Evolutionary conservation across 2,888 invertebrate species (phyloP), one percentile per base, ranked within the genome.

Genomic region (Galeruca laticollis): DNA sequence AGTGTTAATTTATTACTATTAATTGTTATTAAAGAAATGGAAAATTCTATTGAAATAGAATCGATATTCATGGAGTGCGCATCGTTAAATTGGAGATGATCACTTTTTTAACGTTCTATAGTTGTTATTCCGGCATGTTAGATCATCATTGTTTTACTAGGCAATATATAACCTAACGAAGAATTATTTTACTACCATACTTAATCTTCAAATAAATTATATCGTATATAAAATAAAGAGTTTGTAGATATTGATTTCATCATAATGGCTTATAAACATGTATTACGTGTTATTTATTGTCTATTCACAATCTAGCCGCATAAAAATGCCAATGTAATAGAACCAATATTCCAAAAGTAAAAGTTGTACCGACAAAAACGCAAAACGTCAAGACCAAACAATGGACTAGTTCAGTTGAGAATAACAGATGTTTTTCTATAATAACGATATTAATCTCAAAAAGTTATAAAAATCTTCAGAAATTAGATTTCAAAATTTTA

Each of bases 181-280:
- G 49, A 60, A 60, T 43, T 21, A 43, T 60, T 60, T 60, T 60
- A 60, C 60, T 60, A 26, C 31, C 31, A 47, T 60, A 60, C 60
- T 60, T 47, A 49, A 20, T 26, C 43, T 60, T 18, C 47, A 60
- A 60, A 60, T 60, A 47, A 60, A 60, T 60, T 60, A 60, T 60
- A 15, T 47, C 26, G 47, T 31, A 31, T 43, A 60, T 60, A 60
- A 60, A 49, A 47, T 60, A 60, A 60, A 60, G 31, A 15, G 47
- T n/a, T 40, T 60, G 47, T 43, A 47, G 60, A 60, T 47, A 60
- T 43, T 60, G 47, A 60, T 60, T 40, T 47, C 6, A 43, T 60
- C 47, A 47, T 31, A 60, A 47, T 60, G 15, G 60, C 47, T n/a
- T 60, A 60, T 60, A 59, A 59, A 40, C 26, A 43, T 60, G 43